Evolutionary conservation across 1,140 invertebrate genomes (phyloP).

Genomic region (Drosophila sturtevanti): DNA sequence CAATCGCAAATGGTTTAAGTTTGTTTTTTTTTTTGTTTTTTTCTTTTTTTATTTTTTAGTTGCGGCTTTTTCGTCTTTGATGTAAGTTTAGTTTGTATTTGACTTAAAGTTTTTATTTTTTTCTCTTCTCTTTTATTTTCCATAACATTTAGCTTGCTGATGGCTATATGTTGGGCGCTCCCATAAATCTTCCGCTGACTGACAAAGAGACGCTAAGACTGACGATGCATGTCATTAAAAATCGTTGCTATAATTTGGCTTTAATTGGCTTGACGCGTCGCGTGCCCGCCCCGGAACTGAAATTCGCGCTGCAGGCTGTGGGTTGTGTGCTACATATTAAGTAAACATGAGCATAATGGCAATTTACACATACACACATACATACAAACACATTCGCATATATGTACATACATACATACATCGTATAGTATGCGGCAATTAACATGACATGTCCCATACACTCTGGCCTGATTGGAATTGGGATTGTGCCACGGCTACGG

Average conservation of each 20-base stretch:
- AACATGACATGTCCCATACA: slow-evolving; percentile 74
- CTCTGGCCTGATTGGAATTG: slow-evolving; percentile 70
- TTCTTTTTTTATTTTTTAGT: not conserved
- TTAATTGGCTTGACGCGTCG: slow-evolving; percentile 76
- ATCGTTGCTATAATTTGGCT: slow-evolving; percentile 69
- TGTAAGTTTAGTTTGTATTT: slow-evolving; percentile 43
- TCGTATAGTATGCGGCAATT: slow-evolving; percentile 48
- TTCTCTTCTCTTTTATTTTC: slow-evolving; percentile 43
- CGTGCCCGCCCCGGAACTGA: slow-evolving; percentile 44
- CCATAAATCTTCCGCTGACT: slow-evolving; percentile 64
- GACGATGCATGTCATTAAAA: slow-evolving; percentile 72
- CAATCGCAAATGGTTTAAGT: slow-evolving; percentile 38
- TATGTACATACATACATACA: slow-evolving; percentile 18
- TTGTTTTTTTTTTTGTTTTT: not conserved
- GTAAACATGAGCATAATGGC: slow-evolving; percentile 77
- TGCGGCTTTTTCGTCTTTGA: slow-evolving; percentile 59
- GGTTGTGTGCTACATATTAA: slow-evolving; percentile 70
- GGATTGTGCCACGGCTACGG: slow-evolving; percentile 19
- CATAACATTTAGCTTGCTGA: slow-evolving; percentile 47
- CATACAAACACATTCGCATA: slow-evolving; percentile 13
- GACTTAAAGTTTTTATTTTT: slow-evolving; percentile 5
- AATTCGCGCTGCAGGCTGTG: slow-evolving; percentile 24
- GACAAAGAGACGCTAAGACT: slow-evolving; percentile 13
- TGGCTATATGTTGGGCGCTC: slow-evolving; percentile 44
- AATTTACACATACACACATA: slow-evolving; percentile 52